These are phyloP conservation scores for Drosophila anomalata DNA, from an alignment of 2,888 invertebrate species.

Conservation along the genomic window DNA sequence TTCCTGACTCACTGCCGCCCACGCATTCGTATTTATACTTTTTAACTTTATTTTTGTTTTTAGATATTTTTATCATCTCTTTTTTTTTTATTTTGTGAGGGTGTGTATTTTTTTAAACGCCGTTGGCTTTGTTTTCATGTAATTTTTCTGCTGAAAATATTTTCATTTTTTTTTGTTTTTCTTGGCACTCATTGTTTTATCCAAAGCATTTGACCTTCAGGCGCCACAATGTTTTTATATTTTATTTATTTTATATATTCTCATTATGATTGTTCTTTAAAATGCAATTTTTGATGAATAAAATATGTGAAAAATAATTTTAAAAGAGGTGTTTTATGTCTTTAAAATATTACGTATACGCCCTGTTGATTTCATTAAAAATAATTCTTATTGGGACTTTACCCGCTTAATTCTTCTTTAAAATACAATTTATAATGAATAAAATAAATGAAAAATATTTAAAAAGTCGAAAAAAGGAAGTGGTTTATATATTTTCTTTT, in stretches of 20 bases:
- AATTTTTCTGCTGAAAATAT: conserved; percentile 43
- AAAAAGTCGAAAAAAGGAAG: too few species aligned
- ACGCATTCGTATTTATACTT: conserved; percentile 12
- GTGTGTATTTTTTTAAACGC: conserved; percentile 2
- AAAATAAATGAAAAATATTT: too few species aligned
- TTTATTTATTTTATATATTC: background rate
- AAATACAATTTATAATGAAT: background rate
- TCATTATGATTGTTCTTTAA: background rate
- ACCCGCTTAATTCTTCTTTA: background rate
- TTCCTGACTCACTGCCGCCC: background rate
- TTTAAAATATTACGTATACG: background rate
- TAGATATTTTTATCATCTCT: conserved; percentile 6
- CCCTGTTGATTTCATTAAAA: background rate
- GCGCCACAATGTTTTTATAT: conserved; percentile 1
- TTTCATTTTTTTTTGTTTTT: conserved; percentile 21
- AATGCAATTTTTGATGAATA: background rate
- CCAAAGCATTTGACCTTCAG: conserved; percentile 1
- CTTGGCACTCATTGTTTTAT: conserved; percentile 16
- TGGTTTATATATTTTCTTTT: background rate
- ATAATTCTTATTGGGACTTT: background rate
- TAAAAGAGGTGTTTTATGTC: too few species aligned
- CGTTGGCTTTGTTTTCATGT: conserved; percentile 30
- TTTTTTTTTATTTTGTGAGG: background rate
- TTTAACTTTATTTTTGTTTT: conserved; percentile 1
- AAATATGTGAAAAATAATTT: too few species aligned